Evolutionary conservation across 2,797 vertebrate species (phyloP).

Genomic region (Siniperca scherzeri): DNA sequence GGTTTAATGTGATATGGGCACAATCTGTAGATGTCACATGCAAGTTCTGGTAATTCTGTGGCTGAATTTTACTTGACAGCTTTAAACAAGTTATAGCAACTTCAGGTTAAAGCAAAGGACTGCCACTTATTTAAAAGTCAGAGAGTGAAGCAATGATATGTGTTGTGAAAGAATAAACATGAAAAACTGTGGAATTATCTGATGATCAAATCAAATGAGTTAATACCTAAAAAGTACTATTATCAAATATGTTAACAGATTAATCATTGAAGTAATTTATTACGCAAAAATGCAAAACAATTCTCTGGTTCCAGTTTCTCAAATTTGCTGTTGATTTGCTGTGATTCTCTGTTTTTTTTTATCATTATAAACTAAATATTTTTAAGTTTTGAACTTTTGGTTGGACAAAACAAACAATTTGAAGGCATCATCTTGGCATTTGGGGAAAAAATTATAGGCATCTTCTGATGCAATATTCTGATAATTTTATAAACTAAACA

Average conservation of each 20-base stretch:
- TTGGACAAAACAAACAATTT: not conserved
- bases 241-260: no score
- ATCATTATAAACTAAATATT: no score
- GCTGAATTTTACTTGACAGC: not conserved
- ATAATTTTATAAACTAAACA: not conserved
- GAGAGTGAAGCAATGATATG: not conserved
- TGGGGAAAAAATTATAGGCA: not conserved
- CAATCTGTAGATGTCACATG: constrained; percentile 1
- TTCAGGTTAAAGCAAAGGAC: not conserved
- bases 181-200: not conserved
- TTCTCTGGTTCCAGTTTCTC: not conserved
- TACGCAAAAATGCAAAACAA: not conserved
- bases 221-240: no score
- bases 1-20: constrained; percentile 5
- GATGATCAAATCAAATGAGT: not conserved
- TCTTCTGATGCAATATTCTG: not conserved
- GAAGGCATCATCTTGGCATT: not conserved
- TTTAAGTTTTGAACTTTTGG: not conserved
- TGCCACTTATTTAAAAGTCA: not conserved
- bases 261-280: not conserved
- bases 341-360: no score
- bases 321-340: no score
- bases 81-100: constrained; percentile 3
- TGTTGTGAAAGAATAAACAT: not conserved
- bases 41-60: not conserved